Percentiles rank a stretch among this genome's conserved stretches.
These are phyloP conservation scores for Ephydatia muelleri DNA, from an alignment of 37 sponge, comb jelly and placozoan species.

Conservation along the genomic window DNA sequence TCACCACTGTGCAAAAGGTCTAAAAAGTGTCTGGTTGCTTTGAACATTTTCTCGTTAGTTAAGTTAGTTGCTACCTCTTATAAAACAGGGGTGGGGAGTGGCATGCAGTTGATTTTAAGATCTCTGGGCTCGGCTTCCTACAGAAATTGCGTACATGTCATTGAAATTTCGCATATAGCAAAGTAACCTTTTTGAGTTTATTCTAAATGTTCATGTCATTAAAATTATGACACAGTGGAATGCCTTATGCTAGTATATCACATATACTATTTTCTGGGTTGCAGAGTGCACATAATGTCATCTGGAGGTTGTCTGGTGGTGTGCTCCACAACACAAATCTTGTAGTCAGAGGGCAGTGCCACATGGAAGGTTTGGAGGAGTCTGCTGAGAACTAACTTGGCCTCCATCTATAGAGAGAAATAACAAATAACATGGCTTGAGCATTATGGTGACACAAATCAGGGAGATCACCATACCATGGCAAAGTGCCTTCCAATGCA, in stretches of 20 bases:
- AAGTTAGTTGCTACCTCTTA: too few relatives aligned
- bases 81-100: too few relatives aligned
- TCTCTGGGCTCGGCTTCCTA: too few relatives aligned
- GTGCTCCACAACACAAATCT: not conserved
- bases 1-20: too few relatives aligned
- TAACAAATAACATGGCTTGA: not conserved
- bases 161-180: too few relatives aligned
- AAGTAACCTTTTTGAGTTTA: too few relatives aligned
- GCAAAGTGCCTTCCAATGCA: constrained; percentile 36
- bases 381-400: not conserved
- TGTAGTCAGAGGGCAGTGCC: not conserved
- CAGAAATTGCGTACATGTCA: too few relatives aligned
- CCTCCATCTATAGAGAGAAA: not conserved
- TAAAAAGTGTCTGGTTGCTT: too few relatives aligned
- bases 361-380: not conserved
- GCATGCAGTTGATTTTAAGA: too few relatives aligned
- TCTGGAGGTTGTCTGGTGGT: not conserved
- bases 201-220: too few relatives aligned
- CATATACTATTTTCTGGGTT: not conserved
- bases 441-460: not conserved
- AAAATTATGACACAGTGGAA: too few relatives aligned
- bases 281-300: not conserved
- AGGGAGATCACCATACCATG: not conserved
- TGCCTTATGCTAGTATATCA: not conserved
- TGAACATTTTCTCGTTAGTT: too few relatives aligned